phyloP scores from a whole-genome alignment of 2,888 invertebrate species.

The Boloria selene region DNA sequence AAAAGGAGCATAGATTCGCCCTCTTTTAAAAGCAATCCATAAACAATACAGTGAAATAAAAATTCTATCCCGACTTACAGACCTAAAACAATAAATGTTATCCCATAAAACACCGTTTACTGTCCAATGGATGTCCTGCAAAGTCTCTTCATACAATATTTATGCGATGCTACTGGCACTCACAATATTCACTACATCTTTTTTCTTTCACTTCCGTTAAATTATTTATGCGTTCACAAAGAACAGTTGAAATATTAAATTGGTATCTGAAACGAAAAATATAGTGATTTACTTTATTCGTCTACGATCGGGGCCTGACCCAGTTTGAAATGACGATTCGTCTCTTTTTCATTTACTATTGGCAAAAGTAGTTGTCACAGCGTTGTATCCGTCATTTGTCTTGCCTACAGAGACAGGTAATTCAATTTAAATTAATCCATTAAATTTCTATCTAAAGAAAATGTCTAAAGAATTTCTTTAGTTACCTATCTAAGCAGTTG shows the following conservation, averaged over 20 bases:
- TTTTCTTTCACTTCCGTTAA: conserved; percentile 48
- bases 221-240: conserved; percentile 46
- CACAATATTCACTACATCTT: conserved; percentile 41
- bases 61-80: conserved; percentile 53
- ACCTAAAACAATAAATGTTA: conserved; percentile 75
- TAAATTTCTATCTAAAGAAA: no score
- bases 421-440: no score
- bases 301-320: conserved; percentile 30
- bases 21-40: conserved; percentile 46
- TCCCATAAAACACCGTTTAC: conserved; percentile 75
- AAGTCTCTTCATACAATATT: conserved; percentile 76
- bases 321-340: conserved; percentile 24
- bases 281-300: conserved; percentile 34
- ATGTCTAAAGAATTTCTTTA: no score
- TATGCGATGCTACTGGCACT: conserved; percentile 51
- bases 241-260: conserved; percentile 42
- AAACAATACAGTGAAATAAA: conserved; percentile 58
- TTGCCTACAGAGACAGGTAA: no score
- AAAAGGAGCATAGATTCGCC: conserved; percentile 38
- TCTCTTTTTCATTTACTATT: conserved; percentile 16
- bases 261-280: conserved; percentile 32
- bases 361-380: not conserved
- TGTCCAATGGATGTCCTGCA: conserved; percentile 68
- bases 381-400: not conserved
- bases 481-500: no score